Conservation (phyloP, 2,888 invertebrate genomes). For the Smittia aterrima region DNA sequence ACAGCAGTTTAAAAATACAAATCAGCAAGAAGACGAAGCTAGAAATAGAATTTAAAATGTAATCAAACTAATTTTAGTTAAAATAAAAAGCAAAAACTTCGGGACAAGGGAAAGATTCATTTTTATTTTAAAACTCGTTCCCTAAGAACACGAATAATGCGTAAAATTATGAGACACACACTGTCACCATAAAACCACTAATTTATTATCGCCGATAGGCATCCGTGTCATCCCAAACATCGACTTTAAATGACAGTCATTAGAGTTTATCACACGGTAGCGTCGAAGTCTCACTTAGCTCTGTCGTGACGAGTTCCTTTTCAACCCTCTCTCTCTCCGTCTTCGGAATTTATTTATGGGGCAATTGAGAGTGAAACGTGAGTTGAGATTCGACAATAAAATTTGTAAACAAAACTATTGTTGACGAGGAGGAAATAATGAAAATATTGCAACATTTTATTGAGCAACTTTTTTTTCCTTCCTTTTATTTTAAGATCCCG, state of each 20-base stretch:
- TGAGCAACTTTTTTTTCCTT: slow-evolving; percentile 27
- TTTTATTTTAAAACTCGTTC: background rate
- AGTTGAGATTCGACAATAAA: slow-evolving; percentile 36
- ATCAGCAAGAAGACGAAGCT: too few relatives aligned
- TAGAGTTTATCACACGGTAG: slow-evolving; percentile 28
- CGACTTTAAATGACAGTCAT: slow-evolving; percentile 33
- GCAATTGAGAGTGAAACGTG: slow-evolving; percentile 23
- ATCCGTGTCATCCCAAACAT: slow-evolving; percentile 25
- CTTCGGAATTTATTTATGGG: slow-evolving; percentile 12
- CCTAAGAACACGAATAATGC: slow-evolving; percentile 14
- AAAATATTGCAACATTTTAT: slow-evolving; percentile 41
- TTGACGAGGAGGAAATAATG: slow-evolving; percentile 18
- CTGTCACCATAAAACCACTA: slow-evolving; percentile 39
- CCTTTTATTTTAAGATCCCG: background rate
- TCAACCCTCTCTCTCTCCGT: background rate
- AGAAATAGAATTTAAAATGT: too few relatives aligned
- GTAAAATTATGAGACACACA: slow-evolving; percentile 23
- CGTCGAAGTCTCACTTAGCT: background rate
- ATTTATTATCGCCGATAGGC: slow-evolving; percentile 31
- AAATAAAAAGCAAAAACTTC: too few relatives aligned
- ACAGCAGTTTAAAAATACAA: too few relatives aligned
- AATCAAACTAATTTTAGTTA: too few relatives aligned
- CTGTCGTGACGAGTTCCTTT: too few relatives aligned
- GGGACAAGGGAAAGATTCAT: background rate
- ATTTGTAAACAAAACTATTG: slow-evolving; percentile 40